Percentiles rank a stretch among this genome's conserved stretches.
Evolutionary conservation across 2,113 vertebrate genomes (phyloP).

Genomic region (Grammomys surdaster): DNA sequence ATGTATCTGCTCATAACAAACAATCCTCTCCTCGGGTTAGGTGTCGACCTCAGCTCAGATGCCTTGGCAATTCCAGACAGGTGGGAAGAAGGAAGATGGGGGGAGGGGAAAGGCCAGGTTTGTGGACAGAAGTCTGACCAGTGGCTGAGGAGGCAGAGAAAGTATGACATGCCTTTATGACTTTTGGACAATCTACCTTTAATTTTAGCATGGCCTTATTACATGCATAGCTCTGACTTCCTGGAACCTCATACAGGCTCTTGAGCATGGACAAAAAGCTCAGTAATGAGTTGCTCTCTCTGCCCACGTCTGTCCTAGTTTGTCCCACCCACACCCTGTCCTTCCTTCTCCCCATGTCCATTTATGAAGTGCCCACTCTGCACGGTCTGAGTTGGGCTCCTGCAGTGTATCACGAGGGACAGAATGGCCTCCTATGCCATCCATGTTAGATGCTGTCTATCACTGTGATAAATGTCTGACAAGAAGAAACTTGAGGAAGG

Average conservation of each 20-base stretch:
- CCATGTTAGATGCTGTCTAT: no score
- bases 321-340: no score
- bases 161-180: not conserved
- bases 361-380: no score
- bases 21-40: not conserved
- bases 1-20: no score
- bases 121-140: not conserved
- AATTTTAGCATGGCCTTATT: not conserved
- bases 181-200: not conserved
- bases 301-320: no score
- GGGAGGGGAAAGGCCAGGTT: not conserved
- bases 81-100: not conserved
- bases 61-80: not conserved
- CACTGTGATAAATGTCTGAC: no score
- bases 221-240: not conserved
- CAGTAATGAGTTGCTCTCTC: not conserved
- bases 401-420: no score
- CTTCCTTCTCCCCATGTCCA: no score
- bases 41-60: accelerated
- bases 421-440: no score
- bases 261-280: not conserved
- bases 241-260: not conserved
- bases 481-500: no score
- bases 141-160: not conserved
- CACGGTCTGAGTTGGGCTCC: no score